A percentile compares a stretch with the other conserved stretches of the same genome.
These are phyloP conservation scores for Peromyscus leucopus DNA, from an alignment of 2,113 vertebrate genomes.

Conservation along the genomic window DNA sequence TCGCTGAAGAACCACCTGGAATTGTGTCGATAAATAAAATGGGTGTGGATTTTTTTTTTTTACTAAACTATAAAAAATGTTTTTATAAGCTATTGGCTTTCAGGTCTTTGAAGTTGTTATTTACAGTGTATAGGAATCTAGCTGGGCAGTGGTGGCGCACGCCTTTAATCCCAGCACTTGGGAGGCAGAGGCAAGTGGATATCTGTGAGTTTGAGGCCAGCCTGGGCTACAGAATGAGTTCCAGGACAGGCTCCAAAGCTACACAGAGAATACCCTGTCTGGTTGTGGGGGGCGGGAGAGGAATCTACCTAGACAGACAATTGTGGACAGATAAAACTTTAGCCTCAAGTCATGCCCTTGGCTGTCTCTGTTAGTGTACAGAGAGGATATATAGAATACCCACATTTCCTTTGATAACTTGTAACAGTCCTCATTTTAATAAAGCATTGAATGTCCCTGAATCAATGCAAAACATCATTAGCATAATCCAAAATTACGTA, in stretches of 20 bases:
- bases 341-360: neutral
- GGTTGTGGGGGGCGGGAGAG: too few species aligned
- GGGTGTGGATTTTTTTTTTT: constrained; percentile 6
- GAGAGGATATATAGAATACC: neutral
- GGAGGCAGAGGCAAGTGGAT: too few species aligned
- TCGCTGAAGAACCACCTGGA: constrained; percentile 33
- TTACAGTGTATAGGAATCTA: neutral
- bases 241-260: too few species aligned
- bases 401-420: neutral
- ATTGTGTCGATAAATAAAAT: neutral
- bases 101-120: constrained; percentile 9
- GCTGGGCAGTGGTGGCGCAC: too few species aligned
- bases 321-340: neutral
- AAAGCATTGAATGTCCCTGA: neutral
- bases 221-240: too few species aligned
- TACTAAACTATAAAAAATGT: constrained; percentile 40
- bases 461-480: neutral
- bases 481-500: constrained; percentile 37
- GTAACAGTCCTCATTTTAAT: neutral
- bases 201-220: too few species aligned
- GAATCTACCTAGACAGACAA: constrained; percentile 37
- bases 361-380: neutral
- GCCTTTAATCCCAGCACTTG: too few species aligned
- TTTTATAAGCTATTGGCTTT: constrained; percentile 37
- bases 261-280: too few species aligned